Evolutionary conservation across 2,797 vertebrate species (phyloP), one percentile per base, ranked within the genome.

Genomic region (Onychomys leucogaster): DNA sequence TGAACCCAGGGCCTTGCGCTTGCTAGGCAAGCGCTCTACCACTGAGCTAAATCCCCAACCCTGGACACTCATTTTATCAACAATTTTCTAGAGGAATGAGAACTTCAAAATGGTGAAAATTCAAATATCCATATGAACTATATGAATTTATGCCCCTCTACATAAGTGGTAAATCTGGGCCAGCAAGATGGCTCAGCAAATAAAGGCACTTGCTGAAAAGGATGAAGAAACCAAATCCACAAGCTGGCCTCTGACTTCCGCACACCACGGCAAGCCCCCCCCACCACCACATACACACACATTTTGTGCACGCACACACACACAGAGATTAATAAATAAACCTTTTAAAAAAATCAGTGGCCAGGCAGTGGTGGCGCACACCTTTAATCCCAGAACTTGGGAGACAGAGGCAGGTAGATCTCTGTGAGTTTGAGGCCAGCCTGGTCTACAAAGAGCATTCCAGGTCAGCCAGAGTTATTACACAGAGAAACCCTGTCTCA

Each of bases 21-120:
- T n/a, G n/a, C n/a, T n/a, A n/a, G n/a, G n/a, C n/a, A n/a, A n/a
- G n/a, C n/a, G n/a, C n/a, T n/a, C n/a, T n/a, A n/a, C n/a, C n/a
- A n/a, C n/a, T n/a, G n/a, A n/a, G n/a, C n/a, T n/a, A n/a, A n/a
- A n/a, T n/a, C n/a, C n/a, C n/a, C n/a, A n/a, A n/a, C n/a, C n/a
- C n/a, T n/a, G n/a, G 37, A 94, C 73, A 76, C 2, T 67, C 17
- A 46, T 76, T 91, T 90, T 55, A 93, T 5, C 59, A 27, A 19
- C 83, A 71, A 1, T 76, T 88, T 96, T 73, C 73, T 61, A 34
- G 94, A 96, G 82, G 34, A 41, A 80, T 91, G 73, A 95, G 92
- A 91, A 57, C 2, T 16, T 75, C 73, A 89, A 76, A 94, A 57
- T 57, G 63, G 57, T 80, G 7, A 92, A 78, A 90, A 37, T 75